phyloP scores from a whole-genome alignment of 2,888 invertebrate genomes.

The Omphaloscelis lunosa region DNA sequence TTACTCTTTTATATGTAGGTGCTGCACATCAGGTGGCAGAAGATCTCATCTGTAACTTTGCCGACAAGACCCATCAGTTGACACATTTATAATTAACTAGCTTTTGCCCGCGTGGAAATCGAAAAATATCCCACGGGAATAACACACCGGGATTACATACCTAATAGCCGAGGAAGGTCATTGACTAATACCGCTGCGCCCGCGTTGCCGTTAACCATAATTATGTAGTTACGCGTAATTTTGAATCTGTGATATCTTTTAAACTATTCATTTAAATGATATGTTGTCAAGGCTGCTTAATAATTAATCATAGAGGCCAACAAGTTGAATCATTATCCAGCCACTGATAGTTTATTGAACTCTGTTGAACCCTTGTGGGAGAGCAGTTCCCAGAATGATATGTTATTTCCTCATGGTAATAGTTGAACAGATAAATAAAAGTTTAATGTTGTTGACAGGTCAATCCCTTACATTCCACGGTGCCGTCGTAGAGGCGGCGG shows the following conservation, averaged over 20 bases:
- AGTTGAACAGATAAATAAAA: background rate
- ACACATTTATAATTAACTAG: too few species aligned
- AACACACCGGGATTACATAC: too few species aligned
- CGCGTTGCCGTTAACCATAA: too few species aligned
- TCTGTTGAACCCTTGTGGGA: background rate
- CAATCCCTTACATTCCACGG: constrained; percentile 90
- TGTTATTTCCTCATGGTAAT: background rate
- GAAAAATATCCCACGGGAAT: too few species aligned
- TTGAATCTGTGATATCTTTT: too few species aligned
- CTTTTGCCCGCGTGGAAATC: too few species aligned
- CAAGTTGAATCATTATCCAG: background rate
- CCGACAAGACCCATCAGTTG: background rate
- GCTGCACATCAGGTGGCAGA: background rate
- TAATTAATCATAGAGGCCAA: background rate
- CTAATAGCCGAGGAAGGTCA: too few species aligned
- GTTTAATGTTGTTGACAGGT: constrained; percentile 88
- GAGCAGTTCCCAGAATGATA: background rate
- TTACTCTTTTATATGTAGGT: background rate
- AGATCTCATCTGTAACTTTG: background rate
- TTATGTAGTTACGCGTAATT: too few species aligned
- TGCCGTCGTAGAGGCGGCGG: constrained; percentile 87
- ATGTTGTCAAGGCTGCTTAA: too few species aligned
- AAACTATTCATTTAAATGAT: too few species aligned
- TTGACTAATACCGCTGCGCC: too few species aligned
- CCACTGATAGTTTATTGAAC: background rate